Conservation (phyloP, 2,113 vertebrate species). For the Ciconia maguari region DNA sequence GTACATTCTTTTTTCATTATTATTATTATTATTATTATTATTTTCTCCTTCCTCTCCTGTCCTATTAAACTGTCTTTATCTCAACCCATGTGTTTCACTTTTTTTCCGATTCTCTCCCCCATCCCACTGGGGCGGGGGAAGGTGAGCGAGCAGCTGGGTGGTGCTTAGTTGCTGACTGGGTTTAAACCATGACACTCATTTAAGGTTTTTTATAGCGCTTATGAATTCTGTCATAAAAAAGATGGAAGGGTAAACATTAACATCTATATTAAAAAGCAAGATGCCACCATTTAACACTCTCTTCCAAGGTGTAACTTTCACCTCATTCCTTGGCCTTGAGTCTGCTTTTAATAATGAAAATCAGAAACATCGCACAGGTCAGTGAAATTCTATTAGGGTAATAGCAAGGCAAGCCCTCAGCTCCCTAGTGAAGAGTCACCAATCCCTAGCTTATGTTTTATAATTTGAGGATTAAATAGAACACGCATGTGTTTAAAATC, state of each 20-base stretch:
- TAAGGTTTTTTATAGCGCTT: neutral
- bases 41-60: too few relatives aligned
- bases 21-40: too few relatives aligned
- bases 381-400: neutral
- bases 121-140: too few relatives aligned
- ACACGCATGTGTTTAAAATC: neutral
- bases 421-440: neutral
- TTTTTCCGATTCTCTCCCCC: too few relatives aligned
- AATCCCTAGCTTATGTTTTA: neutral
- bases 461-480: neutral
- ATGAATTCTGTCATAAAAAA: neutral
- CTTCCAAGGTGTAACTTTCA: neutral
- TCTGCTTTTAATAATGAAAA: conserved; percentile 5
- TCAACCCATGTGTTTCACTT: too few relatives aligned
- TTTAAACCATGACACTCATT: neutral
- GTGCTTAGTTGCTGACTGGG: too few relatives aligned
- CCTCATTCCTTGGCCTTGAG: neutral
- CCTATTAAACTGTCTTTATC: too few relatives aligned
- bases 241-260: neutral
- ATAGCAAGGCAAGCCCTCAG: neutral
- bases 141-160: too few relatives aligned
- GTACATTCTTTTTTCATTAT: too few relatives aligned
- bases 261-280: neutral
- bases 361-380: neutral
- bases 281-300: neutral